Conservation (phyloP, 2,888 invertebrate species). For the Sclerodermus sp. region DNA sequence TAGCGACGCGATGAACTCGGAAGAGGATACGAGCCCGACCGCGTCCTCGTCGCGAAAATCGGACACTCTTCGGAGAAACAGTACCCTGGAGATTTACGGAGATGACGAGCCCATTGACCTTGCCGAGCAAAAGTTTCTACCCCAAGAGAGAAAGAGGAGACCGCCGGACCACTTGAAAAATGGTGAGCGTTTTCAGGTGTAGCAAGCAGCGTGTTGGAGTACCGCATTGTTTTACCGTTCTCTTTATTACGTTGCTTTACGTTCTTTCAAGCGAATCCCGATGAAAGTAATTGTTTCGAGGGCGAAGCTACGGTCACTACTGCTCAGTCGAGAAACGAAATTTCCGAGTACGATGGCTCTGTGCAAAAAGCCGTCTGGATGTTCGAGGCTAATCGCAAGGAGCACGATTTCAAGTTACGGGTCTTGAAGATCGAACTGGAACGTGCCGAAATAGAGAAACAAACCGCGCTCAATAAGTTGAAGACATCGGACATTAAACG, state of each 20-base stretch:
- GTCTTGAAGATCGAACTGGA: slow-evolving; percentile 41
- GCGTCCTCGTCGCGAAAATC: too few species aligned
- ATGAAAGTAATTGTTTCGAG: background rate
- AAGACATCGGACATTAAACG: slow-evolving; percentile 41
- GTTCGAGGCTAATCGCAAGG: slow-evolving; percentile 31
- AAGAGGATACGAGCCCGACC: too few species aligned
- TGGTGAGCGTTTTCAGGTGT: too few species aligned
- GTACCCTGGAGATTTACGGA: slow-evolving; percentile 4
- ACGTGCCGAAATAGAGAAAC: slow-evolving; percentile 40
- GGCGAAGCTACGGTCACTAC: background rate
- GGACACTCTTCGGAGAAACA: slow-evolving; percentile 2
- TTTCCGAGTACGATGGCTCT: slow-evolving; percentile 13
- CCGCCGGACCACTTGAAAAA: too few species aligned
- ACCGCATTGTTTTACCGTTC: too few species aligned
- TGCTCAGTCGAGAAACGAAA: slow-evolving; percentile 7
- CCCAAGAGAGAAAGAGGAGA: too few species aligned
- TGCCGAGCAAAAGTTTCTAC: slow-evolving; percentile 22
- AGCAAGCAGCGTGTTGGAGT: too few species aligned
- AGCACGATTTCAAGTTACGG: slow-evolving; percentile 41
- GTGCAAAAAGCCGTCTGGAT: slow-evolving; percentile 26
- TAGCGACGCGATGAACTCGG: slow-evolving; percentile 22
- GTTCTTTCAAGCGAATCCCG: background rate
- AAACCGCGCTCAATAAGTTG: slow-evolving; percentile 39
- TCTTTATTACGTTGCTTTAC: too few species aligned
- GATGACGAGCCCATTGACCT: slow-evolving; percentile 23